These are phyloP conservation scores for Steinernema carpocapsae DNA, from an alignment of 2,888 invertebrate species.

Conservation along the genomic window DNA sequence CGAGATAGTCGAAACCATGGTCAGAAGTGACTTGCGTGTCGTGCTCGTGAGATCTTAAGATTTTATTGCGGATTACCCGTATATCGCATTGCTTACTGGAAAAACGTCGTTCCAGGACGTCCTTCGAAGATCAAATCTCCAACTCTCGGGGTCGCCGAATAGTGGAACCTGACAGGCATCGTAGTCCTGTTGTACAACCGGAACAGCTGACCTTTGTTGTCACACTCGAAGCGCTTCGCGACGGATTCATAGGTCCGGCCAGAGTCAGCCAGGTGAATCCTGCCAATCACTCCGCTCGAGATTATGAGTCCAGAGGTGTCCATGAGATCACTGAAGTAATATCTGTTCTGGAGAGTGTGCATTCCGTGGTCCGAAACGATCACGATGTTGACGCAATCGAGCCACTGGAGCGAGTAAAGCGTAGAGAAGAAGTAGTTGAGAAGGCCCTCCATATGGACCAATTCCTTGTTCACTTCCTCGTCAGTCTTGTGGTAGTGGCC, in stretches of 20 bases:
- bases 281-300: conserved; percentile 58
- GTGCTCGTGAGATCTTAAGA: conserved; percentile 45
- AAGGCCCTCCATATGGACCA: conserved; percentile 52
- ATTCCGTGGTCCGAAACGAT: conserved; percentile 65
- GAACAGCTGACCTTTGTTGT: conserved; percentile 46
- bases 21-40: conserved; percentile 54
- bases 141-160: conserved; percentile 50
- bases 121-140: conserved; percentile 64
- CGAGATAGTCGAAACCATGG: conserved; percentile 63
- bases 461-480: conserved; percentile 51
- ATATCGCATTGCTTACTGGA: conserved; percentile 38
- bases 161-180: conserved; percentile 59
- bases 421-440: conserved; percentile 56
- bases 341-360: conserved; percentile 52
- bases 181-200: conserved; percentile 52
- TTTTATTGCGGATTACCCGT: conserved; percentile 19
- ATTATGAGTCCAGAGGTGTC: conserved; percentile 48
- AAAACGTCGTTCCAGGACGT: conserved; percentile 57
- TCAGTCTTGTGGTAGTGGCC: conserved; percentile 57
- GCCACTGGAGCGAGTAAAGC: conserved; percentile 49
- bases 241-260: conserved; percentile 45
- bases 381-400: conserved; percentile 62
- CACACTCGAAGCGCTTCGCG: conserved; percentile 52
- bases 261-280: conserved; percentile 55
- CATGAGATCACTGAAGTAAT: conserved; percentile 52